Conservation (phyloP, 2,113 vertebrate genomes). For the Albula glossodonta region DNA sequence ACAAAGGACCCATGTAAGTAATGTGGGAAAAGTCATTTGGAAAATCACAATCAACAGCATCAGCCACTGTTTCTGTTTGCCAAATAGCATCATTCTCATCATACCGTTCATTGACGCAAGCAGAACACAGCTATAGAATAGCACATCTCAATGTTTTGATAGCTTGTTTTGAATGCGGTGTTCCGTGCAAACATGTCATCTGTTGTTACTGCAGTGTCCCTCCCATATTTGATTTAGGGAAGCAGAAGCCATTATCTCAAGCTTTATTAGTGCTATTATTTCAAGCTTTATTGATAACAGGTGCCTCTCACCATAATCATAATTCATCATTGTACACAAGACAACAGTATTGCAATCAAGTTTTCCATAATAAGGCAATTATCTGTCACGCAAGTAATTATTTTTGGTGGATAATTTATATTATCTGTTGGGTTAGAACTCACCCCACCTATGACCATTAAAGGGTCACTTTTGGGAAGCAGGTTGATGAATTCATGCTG, state of each 20-base stretch:
- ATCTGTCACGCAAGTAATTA: not conserved
- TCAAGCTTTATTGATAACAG: not conserved
- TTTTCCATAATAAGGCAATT: not conserved
- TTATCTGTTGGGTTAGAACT: not conserved
- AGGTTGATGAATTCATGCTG: not conserved
- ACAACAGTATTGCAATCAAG: not conserved
- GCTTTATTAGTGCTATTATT: not conserved
- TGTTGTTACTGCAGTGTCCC: too few relatives aligned
- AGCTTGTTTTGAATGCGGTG: not conserved
- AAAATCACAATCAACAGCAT: not conserved
- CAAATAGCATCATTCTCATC: not conserved
- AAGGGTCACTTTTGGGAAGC: not conserved
- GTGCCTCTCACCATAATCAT: not conserved
- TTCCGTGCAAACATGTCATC: too few relatives aligned
- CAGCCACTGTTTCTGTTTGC: not conserved
- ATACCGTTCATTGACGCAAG: not conserved
- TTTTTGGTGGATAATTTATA: not conserved
- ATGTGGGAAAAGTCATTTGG: not conserved
- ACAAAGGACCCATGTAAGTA: not conserved
- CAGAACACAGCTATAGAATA: not conserved
- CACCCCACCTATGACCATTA: not conserved
- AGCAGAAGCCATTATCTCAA: too few relatives aligned
- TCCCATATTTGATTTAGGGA: too few relatives aligned
- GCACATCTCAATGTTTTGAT: not conserved
- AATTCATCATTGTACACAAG: not conserved